These are phyloP conservation scores for Lepilemur ruficaudatus DNA, from an alignment of 2,797 vertebrate genomes.

Conservation along the genomic window DNA sequence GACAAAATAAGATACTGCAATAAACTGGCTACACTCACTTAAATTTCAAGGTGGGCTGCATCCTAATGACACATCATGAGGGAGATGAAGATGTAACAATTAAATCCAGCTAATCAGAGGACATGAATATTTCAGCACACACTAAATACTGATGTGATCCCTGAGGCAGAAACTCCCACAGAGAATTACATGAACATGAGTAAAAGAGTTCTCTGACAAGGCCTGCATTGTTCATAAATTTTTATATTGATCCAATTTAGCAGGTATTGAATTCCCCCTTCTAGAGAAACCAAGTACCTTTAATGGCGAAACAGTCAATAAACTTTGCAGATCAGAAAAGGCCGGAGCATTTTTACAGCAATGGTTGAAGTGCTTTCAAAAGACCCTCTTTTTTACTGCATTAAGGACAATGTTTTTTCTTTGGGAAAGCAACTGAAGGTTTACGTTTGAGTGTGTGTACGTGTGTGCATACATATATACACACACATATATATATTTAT, in stretches of 20 bases:
- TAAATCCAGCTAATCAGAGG: conserved; percentile 58
- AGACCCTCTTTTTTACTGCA: neutral
- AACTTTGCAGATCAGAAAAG: neutral
- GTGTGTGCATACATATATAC: accelerated
- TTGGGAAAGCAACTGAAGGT: neutral
- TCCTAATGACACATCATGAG: conserved; percentile 49
- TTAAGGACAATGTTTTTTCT: neutral
- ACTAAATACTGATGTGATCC: conserved; percentile 19
- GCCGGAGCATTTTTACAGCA: neutral
- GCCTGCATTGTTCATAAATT: conserved; percentile 40
- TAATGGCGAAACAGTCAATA: conserved; percentile 48
- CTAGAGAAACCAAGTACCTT: conserved; percentile 46
- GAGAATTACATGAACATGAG: conserved; percentile 16
- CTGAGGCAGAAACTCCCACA: neutral
- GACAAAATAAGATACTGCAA: neutral
- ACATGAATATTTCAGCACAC: conserved; percentile 55
- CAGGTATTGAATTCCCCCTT: conserved; percentile 41
- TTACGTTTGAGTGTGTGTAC: neutral
- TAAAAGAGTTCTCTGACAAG: conserved; percentile 47
- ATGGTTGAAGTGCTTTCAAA: neutral
- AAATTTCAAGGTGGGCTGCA: conserved; percentile 53
- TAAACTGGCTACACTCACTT: neutral
- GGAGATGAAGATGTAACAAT: conserved; percentile 43
- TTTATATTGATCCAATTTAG: conserved; percentile 61
- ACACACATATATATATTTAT: accelerated